Evolutionary conservation across 2,113 vertebrate genomes (phyloP), one percentile per base, ranked within the genome.

Genomic region (Heterocephalus glaber): DNA sequence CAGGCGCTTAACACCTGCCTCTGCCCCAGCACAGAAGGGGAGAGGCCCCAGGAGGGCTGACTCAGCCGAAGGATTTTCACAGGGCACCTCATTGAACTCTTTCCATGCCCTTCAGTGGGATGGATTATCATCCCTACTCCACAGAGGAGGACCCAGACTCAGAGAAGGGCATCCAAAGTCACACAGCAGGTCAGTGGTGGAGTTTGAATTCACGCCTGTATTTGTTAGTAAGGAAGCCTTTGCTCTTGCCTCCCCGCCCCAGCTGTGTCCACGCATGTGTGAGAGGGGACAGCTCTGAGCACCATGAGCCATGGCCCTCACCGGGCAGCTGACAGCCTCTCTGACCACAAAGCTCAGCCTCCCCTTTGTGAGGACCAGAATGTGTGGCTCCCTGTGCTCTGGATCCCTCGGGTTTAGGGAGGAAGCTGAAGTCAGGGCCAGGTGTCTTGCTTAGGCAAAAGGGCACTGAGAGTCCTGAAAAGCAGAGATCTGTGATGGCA

Each of bases 61-160:
- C 38, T 5, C 24, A 47, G 65, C 28, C 63, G 41, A 6, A 17
- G 35, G 52, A 84, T 49, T 72, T 20, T 84, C 89, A 74, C 5
- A 41, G 13, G 47, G 7, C 13, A 11, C 38, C 47, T 92, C 54
- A 28, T 63, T 63, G 44, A 82, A 83, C 47, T 47, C 38, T 84
- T 13, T 17, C 19, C 35, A 44, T 68, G 52, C n/a, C 52, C 58
- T 38, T 81, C 20, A n/a, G n/a, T 24, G n/a, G 49, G 30, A 68
- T 35, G 22, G 26, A 28, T 63, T 33, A 41, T 28, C 26, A 24
- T 35, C 38, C 22, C 65, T 84, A 33, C 58, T 30, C 38, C 77
- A 35, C 24, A 26, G 30, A 58, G 49, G 56, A 74, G 79, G 60
- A 86, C 44, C 9, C 49, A 87, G 74, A 85, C 58, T 95, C 92